phyloP scores from a whole-genome alignment of 2,888 invertebrate species.

The Clepsis dumicolana region DNA sequence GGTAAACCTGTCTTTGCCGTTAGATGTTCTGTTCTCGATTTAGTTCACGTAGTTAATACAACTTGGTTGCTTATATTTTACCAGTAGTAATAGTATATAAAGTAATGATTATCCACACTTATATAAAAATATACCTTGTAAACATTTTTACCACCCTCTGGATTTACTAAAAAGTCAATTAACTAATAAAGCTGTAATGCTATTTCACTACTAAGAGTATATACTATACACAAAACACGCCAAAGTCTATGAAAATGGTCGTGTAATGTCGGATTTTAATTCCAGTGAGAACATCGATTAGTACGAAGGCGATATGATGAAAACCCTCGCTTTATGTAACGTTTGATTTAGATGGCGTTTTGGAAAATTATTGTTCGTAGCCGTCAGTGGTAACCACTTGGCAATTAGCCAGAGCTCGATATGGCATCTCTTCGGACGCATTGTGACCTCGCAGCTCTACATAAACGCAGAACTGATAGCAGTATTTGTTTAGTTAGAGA shows the following conservation, averaged over 20 bases:
- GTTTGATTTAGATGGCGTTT: conserved; percentile 23
- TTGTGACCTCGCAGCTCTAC: not conserved
- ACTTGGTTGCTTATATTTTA: not conserved
- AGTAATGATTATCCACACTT: too few relatives aligned
- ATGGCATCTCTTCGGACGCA: conserved; percentile 52
- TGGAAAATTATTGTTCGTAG: conserved; percentile 25
- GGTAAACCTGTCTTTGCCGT: not conserved
- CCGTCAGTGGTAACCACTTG: conserved; percentile 32
- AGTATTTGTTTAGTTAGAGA: not conserved
- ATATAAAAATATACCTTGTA: not conserved
- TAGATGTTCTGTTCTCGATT: conserved; percentile 32
- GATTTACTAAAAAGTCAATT: not conserved
- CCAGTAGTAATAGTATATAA: too few relatives aligned
- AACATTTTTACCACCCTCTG: not conserved
- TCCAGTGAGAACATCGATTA: conserved; percentile 5
- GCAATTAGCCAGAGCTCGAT: conserved; percentile 59
- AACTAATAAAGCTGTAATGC: not conserved
- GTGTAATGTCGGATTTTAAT: not conserved
- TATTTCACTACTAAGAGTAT: too few relatives aligned
- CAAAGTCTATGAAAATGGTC: not conserved
- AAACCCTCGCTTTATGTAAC: conserved; percentile 8
- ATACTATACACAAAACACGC: too few relatives aligned
- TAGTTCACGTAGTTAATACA: not conserved
- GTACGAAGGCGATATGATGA: conserved; percentile 5
- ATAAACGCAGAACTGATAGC: conserved; percentile 9